phyloP scores from a whole-genome alignment of 2,888 invertebrate species.

The Orthosia cruda region DNA sequence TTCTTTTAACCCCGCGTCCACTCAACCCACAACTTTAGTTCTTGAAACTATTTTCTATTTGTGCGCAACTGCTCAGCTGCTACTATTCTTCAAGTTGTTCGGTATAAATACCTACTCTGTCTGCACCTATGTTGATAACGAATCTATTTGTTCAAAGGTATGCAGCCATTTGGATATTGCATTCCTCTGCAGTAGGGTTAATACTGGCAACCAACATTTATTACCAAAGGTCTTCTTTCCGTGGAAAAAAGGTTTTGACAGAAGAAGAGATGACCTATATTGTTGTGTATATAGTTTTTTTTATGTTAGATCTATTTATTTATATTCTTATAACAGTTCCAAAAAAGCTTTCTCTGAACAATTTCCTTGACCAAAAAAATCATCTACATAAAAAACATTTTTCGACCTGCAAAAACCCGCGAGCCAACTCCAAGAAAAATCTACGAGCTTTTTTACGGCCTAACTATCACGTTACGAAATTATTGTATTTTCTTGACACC shows the following conservation, averaged over 20 bases:
- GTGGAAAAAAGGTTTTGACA: background rate
- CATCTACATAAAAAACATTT: background rate
- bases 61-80: slow-evolving; percentile 89
- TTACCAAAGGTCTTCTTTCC: background rate
- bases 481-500: slow-evolving; percentile 72
- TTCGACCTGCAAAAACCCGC: background rate
- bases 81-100: slow-evolving; percentile 85
- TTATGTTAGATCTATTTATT: background rate
- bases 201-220: background rate
- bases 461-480: slow-evolving; percentile 70
- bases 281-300: background rate
- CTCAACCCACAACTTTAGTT: slow-evolving; percentile 79
- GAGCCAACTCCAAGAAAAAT: background rate
- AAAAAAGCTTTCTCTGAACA: rapidly evolving
- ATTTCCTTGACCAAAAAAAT: background rate
- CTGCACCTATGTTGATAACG: slow-evolving; percentile 49
- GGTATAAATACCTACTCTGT: slow-evolving; percentile 81
- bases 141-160: slow-evolving; percentile 42
- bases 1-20: slow-evolving; percentile 71
- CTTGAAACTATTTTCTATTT: slow-evolving; percentile 92
- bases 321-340: background rate
- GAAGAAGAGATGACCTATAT: background rate
- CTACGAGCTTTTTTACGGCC: slow-evolving; percentile 34
- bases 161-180: slow-evolving; percentile 28
- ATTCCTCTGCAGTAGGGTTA: slow-evolving; percentile 5